A percentile compares a stretch with the other conserved stretches of the same genome.
Conservation (phyloP, 2,797 vertebrate genomes). For the Pantherophis vulpinus region DNA sequence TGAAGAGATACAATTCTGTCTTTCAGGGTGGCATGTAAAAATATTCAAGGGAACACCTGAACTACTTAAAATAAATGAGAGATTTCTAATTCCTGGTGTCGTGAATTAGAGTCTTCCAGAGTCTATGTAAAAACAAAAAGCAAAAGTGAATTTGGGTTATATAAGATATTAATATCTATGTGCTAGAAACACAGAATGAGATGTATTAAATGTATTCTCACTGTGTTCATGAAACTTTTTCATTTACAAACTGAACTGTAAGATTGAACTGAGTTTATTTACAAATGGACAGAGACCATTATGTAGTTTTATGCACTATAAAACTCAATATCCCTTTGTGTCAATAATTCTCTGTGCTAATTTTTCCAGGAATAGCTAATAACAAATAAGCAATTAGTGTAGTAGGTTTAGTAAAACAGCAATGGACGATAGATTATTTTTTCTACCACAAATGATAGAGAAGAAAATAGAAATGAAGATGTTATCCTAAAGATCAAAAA, state of each 20-base stretch:
- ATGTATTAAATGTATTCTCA: neutral
- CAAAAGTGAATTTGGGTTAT: neutral
- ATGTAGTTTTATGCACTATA: neutral
- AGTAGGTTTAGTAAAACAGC: neutral
- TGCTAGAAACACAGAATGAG: constrained; percentile 20
- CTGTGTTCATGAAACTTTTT: neutral
- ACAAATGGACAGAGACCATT: neutral
- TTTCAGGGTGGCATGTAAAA: neutral
- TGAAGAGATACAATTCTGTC: neutral
- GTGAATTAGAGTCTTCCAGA: neutral
- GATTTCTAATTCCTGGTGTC: neutral
- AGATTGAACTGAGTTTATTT: neutral
- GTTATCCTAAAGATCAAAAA: neutral
- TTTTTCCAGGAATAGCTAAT: neutral
- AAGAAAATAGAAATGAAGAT: neutral
- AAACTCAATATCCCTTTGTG: neutral
- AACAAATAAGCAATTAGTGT: neutral
- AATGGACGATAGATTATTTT: neutral
- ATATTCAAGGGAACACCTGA: constrained; percentile 2
- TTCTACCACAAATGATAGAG: neutral
- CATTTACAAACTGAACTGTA: neutral
- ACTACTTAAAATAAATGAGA: neutral
- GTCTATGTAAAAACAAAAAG: neutral
- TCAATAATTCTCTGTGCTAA: neutral
- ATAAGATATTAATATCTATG: rapidly evolving